Evolutionary conservation across 2,113 vertebrate genomes (phyloP).

Genomic region (Atlantisia rogersi): DNA sequence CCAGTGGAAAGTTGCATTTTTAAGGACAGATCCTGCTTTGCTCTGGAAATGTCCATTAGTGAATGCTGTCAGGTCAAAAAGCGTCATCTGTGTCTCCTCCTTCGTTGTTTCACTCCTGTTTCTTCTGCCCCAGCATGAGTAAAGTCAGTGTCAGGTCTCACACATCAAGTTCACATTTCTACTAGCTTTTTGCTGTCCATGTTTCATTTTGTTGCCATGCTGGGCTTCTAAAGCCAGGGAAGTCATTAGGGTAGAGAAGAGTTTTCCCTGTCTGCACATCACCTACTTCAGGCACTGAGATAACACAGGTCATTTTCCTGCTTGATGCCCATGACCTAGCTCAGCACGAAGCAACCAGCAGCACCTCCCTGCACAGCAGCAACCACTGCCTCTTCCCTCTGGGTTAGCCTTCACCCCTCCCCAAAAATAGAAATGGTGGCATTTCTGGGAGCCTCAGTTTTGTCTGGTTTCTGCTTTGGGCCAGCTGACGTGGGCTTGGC

Average conservation of each 20-base stretch:
- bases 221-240: not conserved
- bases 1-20: not conserved
- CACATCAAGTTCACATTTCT: not conserved
- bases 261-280: fast-evolving
- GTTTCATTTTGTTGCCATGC: fast-evolving
- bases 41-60: not conserved
- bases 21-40: not conserved
- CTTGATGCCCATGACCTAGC: no score
- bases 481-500: not conserved
- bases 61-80: not conserved
- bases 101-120: fast-evolving
- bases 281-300: not conserved
- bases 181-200: not conserved
- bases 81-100: not conserved
- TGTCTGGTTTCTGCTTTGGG: not conserved
- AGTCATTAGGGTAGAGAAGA: not conserved
- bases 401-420: not conserved
- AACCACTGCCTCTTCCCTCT: fast-evolving
- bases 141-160: not conserved
- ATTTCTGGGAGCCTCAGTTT: not conserved
- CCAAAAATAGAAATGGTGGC: not conserved
- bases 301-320: not conserved
- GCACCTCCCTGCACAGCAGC: not conserved
- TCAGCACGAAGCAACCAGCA: not conserved
- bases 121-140: not conserved